Conservation (phyloP, 2,888 invertebrate genomes). For the Tetrapedia diversipes region DNA sequence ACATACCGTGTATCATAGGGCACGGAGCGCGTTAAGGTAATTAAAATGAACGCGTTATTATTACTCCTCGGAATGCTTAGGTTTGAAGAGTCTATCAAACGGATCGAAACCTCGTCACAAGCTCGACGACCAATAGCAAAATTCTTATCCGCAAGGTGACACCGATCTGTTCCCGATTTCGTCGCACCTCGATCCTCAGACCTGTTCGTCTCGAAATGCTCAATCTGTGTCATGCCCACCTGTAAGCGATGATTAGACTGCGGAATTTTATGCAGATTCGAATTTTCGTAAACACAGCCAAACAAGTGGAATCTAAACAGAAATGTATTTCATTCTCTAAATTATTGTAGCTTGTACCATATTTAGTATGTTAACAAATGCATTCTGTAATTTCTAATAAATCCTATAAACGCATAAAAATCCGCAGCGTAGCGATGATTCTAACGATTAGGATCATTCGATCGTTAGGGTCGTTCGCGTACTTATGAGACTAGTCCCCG, state of each 20-base stretch:
- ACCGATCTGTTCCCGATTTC: not conserved
- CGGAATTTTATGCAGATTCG: too few relatives aligned
- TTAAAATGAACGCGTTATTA: not conserved
- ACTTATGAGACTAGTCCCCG: conserved; percentile 61
- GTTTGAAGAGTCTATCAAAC: not conserved
- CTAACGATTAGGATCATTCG: conserved; percentile 15
- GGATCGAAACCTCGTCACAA: conserved; percentile 3
- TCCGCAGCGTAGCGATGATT: too few relatives aligned
- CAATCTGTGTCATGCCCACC: not conserved
- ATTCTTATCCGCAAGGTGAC: not conserved
- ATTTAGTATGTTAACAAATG: too few relatives aligned
- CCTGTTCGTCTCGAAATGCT: not conserved
- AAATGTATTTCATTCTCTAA: too few relatives aligned
- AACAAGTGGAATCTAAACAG: too few relatives aligned
- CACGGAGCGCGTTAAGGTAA: not conserved
- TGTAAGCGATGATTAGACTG: conserved; percentile 10
- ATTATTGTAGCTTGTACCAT: too few relatives aligned
- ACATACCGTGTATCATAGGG: not conserved
- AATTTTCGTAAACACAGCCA: too few relatives aligned
- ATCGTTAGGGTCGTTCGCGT: conserved; percentile 65
- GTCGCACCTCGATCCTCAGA: conserved; percentile 15
- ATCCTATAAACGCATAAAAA: too few relatives aligned
- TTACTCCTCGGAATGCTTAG: not conserved
- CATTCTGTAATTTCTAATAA: too few relatives aligned
- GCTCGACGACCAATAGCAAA: not conserved